A percentile compares a stretch with the other conserved stretches of the same genome.
These are phyloP conservation scores for Latrodectus hesperus DNA, from an alignment of 2,888 invertebrate species.

Conservation along the genomic window DNA sequence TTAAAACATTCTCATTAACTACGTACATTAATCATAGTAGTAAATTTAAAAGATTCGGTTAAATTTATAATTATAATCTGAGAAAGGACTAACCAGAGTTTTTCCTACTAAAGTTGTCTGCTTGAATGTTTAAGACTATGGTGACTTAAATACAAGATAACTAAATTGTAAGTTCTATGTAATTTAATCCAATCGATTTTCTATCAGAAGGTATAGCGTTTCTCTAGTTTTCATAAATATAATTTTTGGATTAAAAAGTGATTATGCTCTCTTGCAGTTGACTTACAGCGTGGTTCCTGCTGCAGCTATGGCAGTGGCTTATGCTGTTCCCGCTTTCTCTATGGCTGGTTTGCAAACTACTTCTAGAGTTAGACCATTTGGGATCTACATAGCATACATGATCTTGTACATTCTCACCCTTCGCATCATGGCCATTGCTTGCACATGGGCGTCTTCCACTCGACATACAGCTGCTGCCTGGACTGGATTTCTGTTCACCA, in stretches of 20 bases:
- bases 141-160: no score
- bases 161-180: no score
- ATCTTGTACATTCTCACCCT: slow-evolving; percentile 74
- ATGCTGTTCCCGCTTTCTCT: slow-evolving; percentile 84
- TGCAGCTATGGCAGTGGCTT: slow-evolving; percentile 86
- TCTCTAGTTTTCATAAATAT: not conserved
- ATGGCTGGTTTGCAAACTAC: slow-evolving; percentile 73
- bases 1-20: no score
- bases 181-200: no score
- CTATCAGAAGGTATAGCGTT: no score
- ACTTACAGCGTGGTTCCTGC: slow-evolving; percentile 86
- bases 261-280: slow-evolving; percentile 78
- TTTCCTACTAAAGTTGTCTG: no score
- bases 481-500: slow-evolving; percentile 80
- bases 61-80: no score
- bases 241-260: not conserved
- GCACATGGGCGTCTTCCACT: slow-evolving; percentile 82
- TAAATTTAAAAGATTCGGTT: no score
- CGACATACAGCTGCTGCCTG: slow-evolving; percentile 80
- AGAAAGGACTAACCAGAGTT: no score
- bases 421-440: slow-evolving; percentile 77
- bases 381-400: slow-evolving; percentile 73
- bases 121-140: no score
- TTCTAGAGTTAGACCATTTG: slow-evolving; percentile 70
- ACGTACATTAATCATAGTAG: no score